These are phyloP conservation scores for Drosophila monieri DNA, from an alignment of 2,888 invertebrate species.

Conservation along the genomic window DNA sequence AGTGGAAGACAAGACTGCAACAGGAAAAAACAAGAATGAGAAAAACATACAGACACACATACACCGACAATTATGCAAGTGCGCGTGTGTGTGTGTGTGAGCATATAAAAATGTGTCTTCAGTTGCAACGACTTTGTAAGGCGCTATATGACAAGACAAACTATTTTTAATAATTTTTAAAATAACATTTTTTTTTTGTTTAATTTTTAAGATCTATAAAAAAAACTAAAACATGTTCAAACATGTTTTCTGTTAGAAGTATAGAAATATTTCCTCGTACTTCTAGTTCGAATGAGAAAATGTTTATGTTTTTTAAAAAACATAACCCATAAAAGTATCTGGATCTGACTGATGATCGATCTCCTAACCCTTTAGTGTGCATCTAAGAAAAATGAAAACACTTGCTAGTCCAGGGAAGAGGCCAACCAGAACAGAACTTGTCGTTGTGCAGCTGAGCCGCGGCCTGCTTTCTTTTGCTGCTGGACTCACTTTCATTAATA, in stretches of 20 bases:
- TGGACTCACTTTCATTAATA: conserved; percentile 77
- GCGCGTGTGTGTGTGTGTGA: conserved; percentile 28
- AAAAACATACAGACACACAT: conserved; percentile 55
- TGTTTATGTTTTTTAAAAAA: too few species aligned
- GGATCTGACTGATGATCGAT: conserved; percentile 1
- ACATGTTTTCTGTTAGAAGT: too few species aligned
- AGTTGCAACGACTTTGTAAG: conserved; percentile 16
- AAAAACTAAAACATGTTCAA: too few species aligned
- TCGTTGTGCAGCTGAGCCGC: conserved; percentile 45
- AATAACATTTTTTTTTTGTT: too few species aligned
- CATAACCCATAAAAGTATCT: neutral
- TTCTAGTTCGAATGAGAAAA: too few species aligned
- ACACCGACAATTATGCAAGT: conserved; percentile 40
- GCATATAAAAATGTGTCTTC: conserved; percentile 21
- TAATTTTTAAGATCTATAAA: too few species aligned
- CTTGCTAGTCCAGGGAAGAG: conserved; percentile 17
- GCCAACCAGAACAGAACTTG: conserved; percentile 31
- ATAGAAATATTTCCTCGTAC: too few species aligned
- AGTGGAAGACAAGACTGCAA: conserved; percentile 69
- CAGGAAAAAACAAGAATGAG: conserved; percentile 52
- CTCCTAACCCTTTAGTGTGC: neutral
- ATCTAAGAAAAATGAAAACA: conserved; percentile 11
- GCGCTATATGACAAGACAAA: neutral
- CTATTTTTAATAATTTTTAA: neutral
- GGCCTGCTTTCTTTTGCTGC: conserved; percentile 74